These are phyloP conservation scores for Drosophila bocqueti DNA, from an alignment of 1,140 invertebrate genomes.

Conservation along the genomic window DNA sequence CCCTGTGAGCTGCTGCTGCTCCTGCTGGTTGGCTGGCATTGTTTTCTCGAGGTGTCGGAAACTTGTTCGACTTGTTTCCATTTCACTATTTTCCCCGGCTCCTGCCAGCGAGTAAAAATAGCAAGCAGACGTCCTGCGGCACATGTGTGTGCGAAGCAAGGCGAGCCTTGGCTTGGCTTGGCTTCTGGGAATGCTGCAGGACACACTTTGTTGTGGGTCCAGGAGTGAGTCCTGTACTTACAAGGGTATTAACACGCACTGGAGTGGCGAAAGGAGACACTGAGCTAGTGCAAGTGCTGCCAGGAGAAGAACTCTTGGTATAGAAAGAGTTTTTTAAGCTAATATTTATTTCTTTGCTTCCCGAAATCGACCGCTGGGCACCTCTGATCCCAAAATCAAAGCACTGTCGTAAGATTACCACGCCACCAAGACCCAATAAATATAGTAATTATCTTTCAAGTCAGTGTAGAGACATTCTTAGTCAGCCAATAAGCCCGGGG, in stretches of 20 bases:
- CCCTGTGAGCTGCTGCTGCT: conserved; percentile 15
- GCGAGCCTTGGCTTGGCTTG: not conserved
- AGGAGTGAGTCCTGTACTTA: conserved; percentile 39
- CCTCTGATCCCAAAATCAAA: not conserved
- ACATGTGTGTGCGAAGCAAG: conserved; percentile 37
- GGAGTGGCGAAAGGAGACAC: conserved; percentile 5
- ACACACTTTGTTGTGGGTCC: conserved; percentile 30
- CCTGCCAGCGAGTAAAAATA: conserved; percentile 57
- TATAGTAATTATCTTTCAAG: conserved; percentile 1
- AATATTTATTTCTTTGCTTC: not conserved
- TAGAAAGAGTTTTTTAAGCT: not conserved
- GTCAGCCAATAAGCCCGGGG: not conserved
- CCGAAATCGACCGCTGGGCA: not conserved
- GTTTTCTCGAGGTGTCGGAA: conserved; percentile 76
- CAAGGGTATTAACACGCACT: conserved; percentile 20
- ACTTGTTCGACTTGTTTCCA: conserved; percentile 83
- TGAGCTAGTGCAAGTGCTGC: not conserved
- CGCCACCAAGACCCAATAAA: not conserved
- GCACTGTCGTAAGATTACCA: not conserved
- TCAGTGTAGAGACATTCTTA: conserved; percentile 1
- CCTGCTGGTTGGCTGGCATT: conserved; percentile 46
- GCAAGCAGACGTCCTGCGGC: conserved; percentile 32
- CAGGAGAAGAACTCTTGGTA: not conserved
- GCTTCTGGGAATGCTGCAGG: conserved; percentile 27
- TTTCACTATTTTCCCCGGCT: conserved; percentile 64